Conservation (phyloP, 1,140 invertebrate species). For the Sitophilus oryzae region DNA sequence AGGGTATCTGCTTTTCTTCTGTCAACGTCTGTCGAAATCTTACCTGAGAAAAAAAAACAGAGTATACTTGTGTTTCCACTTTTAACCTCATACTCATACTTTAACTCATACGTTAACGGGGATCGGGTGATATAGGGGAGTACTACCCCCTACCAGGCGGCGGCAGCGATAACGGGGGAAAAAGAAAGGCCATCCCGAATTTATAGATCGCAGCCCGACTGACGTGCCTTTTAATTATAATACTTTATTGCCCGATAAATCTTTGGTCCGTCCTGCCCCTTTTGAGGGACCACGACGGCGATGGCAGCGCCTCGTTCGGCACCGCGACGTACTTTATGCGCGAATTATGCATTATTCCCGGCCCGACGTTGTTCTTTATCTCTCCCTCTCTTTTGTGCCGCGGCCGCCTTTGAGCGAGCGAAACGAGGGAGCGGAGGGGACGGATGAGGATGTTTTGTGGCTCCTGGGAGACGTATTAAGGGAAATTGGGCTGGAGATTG, state of each 20-base stretch:
- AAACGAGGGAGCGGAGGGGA: background rate
- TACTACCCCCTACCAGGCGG: too few species aligned
- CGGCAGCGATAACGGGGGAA: too few species aligned
- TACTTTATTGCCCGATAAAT: constrained; percentile 41
- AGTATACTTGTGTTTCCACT: too few species aligned
- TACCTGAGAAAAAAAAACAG: too few species aligned
- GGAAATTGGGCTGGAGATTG: constrained; percentile 22
- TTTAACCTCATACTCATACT: too few species aligned
- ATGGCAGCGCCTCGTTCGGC: constrained; percentile 37
- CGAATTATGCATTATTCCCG: constrained; percentile 46
- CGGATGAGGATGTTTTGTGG: constrained; percentile 26
- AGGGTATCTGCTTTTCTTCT: too few species aligned
- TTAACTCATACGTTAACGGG: too few species aligned
- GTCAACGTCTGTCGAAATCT: too few species aligned
- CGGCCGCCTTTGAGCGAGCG: background rate
- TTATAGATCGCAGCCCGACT: constrained; percentile 10
- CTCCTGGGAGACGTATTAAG: constrained; percentile 29
- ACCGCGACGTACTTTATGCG: constrained; percentile 44
- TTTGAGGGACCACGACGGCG: too few species aligned
- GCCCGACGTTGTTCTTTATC: constrained; percentile 34
- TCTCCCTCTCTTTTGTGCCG: constrained; percentile 16
- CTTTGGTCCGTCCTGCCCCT: constrained; percentile 30
- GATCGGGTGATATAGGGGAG: too few species aligned
- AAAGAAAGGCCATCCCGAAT: background rate
- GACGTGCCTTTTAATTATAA: constrained; percentile 43